These are phyloP conservation scores for Serinus canaria DNA, from an alignment of 2,113 vertebrate species.

Conservation along the genomic window DNA sequence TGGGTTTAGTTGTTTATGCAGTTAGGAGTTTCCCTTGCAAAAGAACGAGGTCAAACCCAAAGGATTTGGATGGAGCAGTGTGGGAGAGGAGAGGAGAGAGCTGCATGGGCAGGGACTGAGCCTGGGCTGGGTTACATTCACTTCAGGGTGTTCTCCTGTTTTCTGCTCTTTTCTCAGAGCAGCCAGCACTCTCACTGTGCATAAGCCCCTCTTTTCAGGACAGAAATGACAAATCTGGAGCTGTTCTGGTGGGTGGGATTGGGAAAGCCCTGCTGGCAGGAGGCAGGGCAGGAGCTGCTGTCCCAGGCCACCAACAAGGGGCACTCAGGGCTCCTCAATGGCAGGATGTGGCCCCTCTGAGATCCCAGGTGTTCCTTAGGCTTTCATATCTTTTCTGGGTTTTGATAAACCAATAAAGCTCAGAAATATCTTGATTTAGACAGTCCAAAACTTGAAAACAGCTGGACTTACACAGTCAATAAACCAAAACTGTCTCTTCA, in stretches of 20 bases:
- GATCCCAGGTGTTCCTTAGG: not conserved
- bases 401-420: not conserved
- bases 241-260: not conserved
- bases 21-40: not conserved
- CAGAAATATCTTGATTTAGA: not conserved
- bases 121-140: accelerated
- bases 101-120: accelerated
- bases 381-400: not conserved
- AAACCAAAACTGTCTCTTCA: constrained; percentile 46
- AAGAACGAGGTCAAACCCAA: not conserved
- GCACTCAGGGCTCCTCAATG: not conserved
- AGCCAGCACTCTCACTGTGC: not conserved
- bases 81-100: not conserved
- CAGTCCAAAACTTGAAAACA: not conserved
- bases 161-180: not conserved
- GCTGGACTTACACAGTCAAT: not conserved
- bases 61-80: not conserved
- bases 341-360: no score
- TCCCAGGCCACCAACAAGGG: not conserved
- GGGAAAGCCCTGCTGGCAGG: not conserved
- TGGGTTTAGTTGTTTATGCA: not conserved
- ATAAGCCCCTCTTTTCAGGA: not conserved
- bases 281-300: not conserved
- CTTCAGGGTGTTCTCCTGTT: accelerated
- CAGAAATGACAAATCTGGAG: not conserved